phyloP scores from a whole-genome alignment of 2,888 invertebrate genomes.

The Acanthosepion pharaonis region DNA sequence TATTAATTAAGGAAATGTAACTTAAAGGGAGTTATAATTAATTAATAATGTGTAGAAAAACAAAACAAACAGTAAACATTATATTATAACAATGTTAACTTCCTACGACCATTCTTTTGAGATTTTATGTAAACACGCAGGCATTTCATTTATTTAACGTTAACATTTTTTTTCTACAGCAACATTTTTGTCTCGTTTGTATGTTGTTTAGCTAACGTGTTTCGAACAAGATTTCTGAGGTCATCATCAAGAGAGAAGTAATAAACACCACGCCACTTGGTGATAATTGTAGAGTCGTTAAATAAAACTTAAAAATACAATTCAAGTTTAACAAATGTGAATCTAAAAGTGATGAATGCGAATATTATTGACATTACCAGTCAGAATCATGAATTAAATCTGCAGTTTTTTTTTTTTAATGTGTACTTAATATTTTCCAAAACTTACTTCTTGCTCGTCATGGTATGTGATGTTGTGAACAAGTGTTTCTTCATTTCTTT shows the following conservation, averaged over 20 bases:
- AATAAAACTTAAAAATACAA: background rate
- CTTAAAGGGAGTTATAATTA: too few species aligned
- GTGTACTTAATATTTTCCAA: background rate
- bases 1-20: too few species aligned
- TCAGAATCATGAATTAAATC: too few species aligned
- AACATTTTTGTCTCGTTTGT: background rate
- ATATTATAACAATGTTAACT: too few species aligned
- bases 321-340: background rate
- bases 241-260: background rate
- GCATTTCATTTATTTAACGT: too few species aligned
- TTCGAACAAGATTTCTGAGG: background rate
- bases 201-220: background rate
- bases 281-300: background rate
- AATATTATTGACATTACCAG: too few species aligned
- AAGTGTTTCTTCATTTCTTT: conserved; percentile 33
- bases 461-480: background rate
- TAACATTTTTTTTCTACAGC: background rate
- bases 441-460: background rate
- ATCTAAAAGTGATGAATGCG: too few species aligned
- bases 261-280: background rate
- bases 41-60: too few species aligned
- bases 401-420: too few species aligned
- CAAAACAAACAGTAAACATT: too few species aligned
- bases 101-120: too few species aligned
- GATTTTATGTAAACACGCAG: too few species aligned